Percentiles rank a stretch among this genome's conserved stretches.
phyloP scores from a whole-genome alignment of 2,113 vertebrate species.

The Trichechus manatus region DNA sequence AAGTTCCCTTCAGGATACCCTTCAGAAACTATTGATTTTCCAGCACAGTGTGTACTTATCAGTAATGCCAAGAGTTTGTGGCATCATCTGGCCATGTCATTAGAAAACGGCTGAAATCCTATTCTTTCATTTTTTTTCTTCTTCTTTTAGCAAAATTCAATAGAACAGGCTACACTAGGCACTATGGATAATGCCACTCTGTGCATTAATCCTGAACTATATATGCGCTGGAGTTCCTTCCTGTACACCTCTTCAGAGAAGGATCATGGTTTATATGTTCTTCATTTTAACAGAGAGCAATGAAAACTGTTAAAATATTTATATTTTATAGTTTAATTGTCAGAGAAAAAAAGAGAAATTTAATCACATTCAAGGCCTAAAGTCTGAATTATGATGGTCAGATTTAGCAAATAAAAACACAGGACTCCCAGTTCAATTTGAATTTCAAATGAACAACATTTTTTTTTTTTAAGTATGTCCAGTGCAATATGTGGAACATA shows the following conservation, averaged over 20 bases:
- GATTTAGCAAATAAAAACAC: constrained; percentile 37
- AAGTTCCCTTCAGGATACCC: constrained; percentile 75
- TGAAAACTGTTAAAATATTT: constrained; percentile 52
- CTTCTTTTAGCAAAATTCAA: constrained; percentile 76
- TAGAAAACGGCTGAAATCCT: constrained; percentile 73
- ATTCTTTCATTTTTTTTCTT: constrained; percentile 46
- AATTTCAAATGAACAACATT: neutral
- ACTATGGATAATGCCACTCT: constrained; percentile 31
- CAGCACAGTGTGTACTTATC: constrained; percentile 64
- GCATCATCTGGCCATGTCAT: constrained; percentile 78
- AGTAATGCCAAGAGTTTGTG: constrained; percentile 74
- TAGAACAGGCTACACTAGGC: neutral
- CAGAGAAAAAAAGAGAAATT: constrained; percentile 34
- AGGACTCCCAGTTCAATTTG: neutral
- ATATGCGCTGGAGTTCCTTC: neutral
- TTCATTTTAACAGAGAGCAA: neutral
- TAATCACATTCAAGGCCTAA: neutral
- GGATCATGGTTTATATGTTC: neutral
- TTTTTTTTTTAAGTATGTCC: neutral
- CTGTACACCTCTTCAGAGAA: constrained; percentile 44
- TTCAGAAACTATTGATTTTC: constrained; percentile 81
- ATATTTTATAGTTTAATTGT: neutral
- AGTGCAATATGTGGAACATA: neutral
- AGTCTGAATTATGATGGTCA: neutral
- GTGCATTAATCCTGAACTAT: neutral